Evolutionary conservation across 1,140 invertebrate genomes (phyloP), one percentile per base, ranked within the genome.

Genomic region (Bombus huntii): DNA sequence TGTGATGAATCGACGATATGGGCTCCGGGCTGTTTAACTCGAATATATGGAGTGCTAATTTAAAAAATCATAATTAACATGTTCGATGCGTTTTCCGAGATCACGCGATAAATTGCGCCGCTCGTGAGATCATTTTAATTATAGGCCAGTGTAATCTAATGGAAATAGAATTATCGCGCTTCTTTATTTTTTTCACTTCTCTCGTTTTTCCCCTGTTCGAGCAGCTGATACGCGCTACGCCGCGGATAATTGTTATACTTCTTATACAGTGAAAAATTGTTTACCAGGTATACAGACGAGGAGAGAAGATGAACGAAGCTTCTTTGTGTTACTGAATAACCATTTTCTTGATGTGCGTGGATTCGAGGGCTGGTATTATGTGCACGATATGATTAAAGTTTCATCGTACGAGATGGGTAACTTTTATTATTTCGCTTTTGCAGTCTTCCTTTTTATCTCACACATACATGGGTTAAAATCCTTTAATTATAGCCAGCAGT

Each of bases 131-230:
- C 66, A 22, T 80, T 78, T 85, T 72, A 85, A 80, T 80, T 62
- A 80, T 31, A 39, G 66, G 37, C 22, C 39, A 31, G 39, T 2
- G 9, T 65, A 62, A 80, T 72, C 65, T 47, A 70, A 79, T 72
- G 76, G 68, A 85, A 85, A 80, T 80, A 71, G 53, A 85, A 85
- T 80, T 84, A 84, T 80, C 42, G 37, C n/a, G 31, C 42, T 15
- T 3, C 42, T 53, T 53, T n/a, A 25, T 47, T 18, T 78, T 44
- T 25, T 25, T 44, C 13, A 3, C 13, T 12, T 8, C 72, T 13
- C n/a, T 25, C 22, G 4, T 39, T 18, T 34, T 31, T 9, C 28
- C 25, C 47, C 53, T 70, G 25, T 22, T 59, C 34, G 34, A 12
- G 34, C 34, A n/a, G 34, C 15, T 57, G 79, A n/a, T 81, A 37